Percentiles rank a stretch among this genome's conserved stretches.
Conservation (phyloP, 2,797 vertebrate genomes). For the Brachyalestes nurse region DNA sequence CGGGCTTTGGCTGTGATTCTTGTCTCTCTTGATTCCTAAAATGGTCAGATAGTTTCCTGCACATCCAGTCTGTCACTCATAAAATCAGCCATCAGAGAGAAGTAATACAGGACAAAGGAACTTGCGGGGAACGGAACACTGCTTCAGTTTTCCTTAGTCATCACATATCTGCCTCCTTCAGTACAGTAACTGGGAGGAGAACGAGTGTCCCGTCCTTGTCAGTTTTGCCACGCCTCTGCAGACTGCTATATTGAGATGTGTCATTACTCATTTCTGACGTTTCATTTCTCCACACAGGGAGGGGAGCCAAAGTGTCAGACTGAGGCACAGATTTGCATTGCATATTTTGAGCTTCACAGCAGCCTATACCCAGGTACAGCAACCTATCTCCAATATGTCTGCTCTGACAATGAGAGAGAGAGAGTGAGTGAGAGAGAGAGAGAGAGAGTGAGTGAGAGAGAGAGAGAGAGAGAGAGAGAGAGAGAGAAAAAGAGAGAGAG, state of each 20-base stretch:
- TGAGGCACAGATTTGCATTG: conserved; percentile 56
- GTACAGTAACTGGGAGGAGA: not conserved
- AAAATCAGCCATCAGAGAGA: conserved; percentile 6
- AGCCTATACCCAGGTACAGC: conserved; percentile 5
- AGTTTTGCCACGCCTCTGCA: conserved; percentile 71
- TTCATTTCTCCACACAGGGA: conserved; percentile 53
- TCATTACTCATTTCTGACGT: conserved; percentile 76
- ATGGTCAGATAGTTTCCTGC: not conserved
- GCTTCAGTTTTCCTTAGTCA: conserved; percentile 23
- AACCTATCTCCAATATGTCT: not conserved
- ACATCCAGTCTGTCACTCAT: conserved; percentile 8
- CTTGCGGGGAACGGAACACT: not conserved
- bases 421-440: conserved; percentile 33
- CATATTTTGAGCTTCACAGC: conserved; percentile 21
- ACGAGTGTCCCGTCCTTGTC: conserved; percentile 74
- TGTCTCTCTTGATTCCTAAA: not conserved
- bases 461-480: conserved; percentile 47
- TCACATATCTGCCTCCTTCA: conserved; percentile 31
- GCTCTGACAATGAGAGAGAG: not conserved
- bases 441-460: conserved; percentile 32
- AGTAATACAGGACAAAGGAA: not conserved
- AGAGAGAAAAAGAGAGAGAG: conserved; percentile 9
- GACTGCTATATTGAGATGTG: conserved; percentile 73
- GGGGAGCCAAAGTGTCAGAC: conserved; percentile 46
- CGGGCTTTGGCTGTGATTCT: not conserved